phyloP scores from a whole-genome alignment of 2,797 vertebrate species.

The Acridotheres tristis region DNA sequence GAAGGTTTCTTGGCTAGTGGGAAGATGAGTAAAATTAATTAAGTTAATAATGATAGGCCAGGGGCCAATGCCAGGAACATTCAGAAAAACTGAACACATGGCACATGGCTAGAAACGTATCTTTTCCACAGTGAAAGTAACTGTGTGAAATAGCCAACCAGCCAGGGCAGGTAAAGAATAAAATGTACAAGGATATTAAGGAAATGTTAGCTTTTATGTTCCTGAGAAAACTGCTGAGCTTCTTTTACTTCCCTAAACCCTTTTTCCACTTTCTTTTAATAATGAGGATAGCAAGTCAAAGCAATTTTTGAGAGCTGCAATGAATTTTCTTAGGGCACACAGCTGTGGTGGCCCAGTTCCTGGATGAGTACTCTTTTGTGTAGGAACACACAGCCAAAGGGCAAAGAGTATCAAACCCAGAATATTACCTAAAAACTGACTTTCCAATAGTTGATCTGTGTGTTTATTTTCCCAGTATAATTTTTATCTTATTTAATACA shows the following conservation, averaged over 20 bases:
- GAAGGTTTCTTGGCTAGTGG: conserved; percentile 72
- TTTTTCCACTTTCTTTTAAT: neutral
- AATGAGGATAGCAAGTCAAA: neutral
- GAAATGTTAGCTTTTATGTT: neutral
- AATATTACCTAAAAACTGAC: neutral
- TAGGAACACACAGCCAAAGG: neutral
- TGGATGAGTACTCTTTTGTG: neutral
- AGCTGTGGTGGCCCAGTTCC: neutral
- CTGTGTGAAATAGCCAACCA: neutral
- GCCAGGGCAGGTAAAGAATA: neutral
- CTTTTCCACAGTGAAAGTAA: neutral
- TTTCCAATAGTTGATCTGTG: neutral
- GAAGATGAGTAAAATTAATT: conserved; percentile 45
- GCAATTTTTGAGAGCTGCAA: neutral
- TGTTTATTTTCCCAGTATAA: neutral
- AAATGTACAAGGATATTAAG: neutral
- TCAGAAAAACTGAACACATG: conserved; percentile 5
- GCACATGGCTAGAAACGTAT: neutral
- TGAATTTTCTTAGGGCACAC: neutral
- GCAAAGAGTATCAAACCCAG: neutral
- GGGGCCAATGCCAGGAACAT: conserved; percentile 48
- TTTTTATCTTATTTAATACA: neutral
- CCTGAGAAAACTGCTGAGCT: neutral
- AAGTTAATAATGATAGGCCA: conserved; percentile 49
- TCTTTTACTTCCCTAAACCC: neutral